Evolutionary conservation across 2,797 vertebrate species (phyloP).

Genomic region (Rhynchotus rufescens): DNA sequence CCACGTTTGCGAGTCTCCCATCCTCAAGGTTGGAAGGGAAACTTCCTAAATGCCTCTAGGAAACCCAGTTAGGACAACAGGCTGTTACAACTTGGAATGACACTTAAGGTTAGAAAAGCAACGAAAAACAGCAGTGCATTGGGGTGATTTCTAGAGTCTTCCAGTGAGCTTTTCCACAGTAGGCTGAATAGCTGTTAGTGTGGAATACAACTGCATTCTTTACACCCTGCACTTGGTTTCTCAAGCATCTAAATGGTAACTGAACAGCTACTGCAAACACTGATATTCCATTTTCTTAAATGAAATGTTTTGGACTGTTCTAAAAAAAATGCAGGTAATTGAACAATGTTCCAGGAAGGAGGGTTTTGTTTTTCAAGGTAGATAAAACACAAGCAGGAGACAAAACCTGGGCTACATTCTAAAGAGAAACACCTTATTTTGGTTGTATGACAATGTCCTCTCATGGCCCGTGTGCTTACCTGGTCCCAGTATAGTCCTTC

Average conservation of each 20-base stretch:
- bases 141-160: not conserved
- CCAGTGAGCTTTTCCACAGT: not conserved
- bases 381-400: no score
- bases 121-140: not conserved
- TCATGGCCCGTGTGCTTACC: accelerated
- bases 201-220: not conserved
- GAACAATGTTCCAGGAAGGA: not conserved
- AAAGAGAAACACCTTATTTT: accelerated
- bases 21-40: not conserved
- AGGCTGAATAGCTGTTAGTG: accelerated
- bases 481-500: no score
- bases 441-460: not conserved
- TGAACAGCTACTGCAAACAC: not conserved
- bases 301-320: not conserved
- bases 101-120: not conserved
- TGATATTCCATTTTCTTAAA: not conserved
- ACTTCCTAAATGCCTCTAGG: not conserved
- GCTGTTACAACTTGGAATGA: not conserved
- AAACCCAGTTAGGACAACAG: not conserved
- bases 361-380: not conserved
- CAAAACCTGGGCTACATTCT: no score
- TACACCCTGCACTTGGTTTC: not conserved
- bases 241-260: not conserved
- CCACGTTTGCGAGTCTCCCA: accelerated
- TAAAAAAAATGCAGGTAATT: not conserved